phyloP scores from a whole-genome alignment of 2,888 invertebrate genomes.

The Trichogramma evanescens region DNA sequence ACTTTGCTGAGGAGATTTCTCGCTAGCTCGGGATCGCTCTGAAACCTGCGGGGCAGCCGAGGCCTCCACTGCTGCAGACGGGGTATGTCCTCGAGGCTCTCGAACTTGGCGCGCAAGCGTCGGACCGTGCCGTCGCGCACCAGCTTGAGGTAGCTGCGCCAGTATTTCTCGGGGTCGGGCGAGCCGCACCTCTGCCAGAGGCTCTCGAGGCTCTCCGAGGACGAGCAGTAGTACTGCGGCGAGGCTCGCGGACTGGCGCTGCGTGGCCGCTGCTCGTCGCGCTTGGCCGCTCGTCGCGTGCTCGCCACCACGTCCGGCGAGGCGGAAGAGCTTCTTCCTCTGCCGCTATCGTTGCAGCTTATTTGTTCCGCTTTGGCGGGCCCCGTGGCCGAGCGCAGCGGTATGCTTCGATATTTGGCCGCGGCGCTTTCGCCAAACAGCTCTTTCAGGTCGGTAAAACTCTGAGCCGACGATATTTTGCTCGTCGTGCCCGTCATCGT shows the following conservation, averaged over 20 bases:
- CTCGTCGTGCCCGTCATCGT: constrained; percentile 40
- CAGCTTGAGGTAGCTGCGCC: constrained; percentile 62
- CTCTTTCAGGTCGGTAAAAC: constrained; percentile 70
- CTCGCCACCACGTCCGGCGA: constrained; percentile 31
- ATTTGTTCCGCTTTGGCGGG: constrained; percentile 26
- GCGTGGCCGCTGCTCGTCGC: constrained; percentile 46
- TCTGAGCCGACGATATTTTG: constrained; percentile 54
- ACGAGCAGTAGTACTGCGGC: constrained; percentile 38
- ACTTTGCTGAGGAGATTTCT: constrained; percentile 52
- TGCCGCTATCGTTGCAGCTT: constrained; percentile 15
- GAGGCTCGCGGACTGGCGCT: constrained; percentile 46
- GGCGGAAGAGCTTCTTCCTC: constrained; percentile 34
- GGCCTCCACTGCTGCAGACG: constrained; percentile 30
- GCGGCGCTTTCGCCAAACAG: constrained; percentile 70
- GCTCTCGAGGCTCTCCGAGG: constrained; percentile 59
- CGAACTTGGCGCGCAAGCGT: constrained; percentile 71
- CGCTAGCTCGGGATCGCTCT: constrained; percentile 73
- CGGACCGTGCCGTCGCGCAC: constrained; percentile 72
- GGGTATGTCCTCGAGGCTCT: constrained; percentile 56
- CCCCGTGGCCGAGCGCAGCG: constrained; percentile 34
- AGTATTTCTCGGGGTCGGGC: constrained; percentile 66
- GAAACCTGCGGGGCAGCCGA: constrained; percentile 52
- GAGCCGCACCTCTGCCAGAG: constrained; percentile 66
- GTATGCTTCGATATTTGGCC: constrained; percentile 55
- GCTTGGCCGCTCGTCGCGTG: constrained; percentile 37